Conservation (phyloP, 2,888 invertebrate species). For the Thecocarcelia acutangulata region DNA sequence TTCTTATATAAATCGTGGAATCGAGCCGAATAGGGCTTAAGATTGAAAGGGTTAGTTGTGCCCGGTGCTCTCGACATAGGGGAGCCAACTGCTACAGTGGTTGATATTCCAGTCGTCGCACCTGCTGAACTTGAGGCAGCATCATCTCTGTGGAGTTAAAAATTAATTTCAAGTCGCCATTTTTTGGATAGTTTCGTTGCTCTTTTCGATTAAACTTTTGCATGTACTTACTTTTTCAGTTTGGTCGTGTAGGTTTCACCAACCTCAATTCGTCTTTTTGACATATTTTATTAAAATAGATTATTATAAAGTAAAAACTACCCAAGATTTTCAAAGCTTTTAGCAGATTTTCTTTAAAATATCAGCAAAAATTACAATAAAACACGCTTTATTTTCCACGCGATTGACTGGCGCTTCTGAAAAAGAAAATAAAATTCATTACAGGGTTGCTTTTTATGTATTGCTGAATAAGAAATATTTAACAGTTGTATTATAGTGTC, state of each 20-base stretch:
- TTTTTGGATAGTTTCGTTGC: not conserved
- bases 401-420: no score
- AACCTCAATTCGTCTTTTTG: conserved; percentile 93
- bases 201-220: not conserved
- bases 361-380: not conserved
- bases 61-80: conserved; percentile 78
- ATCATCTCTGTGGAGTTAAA: conserved; percentile 34
- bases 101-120: not conserved
- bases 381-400: conserved; percentile 70
- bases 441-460: no score
- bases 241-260: conserved; percentile 88
- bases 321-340: not conserved
- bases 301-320: not conserved
- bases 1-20: conserved; percentile 95
- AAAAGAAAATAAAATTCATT: no score
- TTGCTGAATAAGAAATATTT: no score
- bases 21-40: conserved; percentile 91
- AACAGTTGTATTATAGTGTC: no score
- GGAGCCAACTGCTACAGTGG: conserved; percentile 46
- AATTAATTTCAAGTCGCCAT: conserved; percentile 41
- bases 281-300: conserved; percentile 82
- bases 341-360: not conserved
- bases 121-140: conserved; percentile 54
- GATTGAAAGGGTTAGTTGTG: conserved; percentile 89
- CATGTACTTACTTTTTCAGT: conserved; percentile 86